Evolutionary conservation across 2,888 invertebrate genomes (phyloP).

Genomic region (Dasypolia templi): DNA sequence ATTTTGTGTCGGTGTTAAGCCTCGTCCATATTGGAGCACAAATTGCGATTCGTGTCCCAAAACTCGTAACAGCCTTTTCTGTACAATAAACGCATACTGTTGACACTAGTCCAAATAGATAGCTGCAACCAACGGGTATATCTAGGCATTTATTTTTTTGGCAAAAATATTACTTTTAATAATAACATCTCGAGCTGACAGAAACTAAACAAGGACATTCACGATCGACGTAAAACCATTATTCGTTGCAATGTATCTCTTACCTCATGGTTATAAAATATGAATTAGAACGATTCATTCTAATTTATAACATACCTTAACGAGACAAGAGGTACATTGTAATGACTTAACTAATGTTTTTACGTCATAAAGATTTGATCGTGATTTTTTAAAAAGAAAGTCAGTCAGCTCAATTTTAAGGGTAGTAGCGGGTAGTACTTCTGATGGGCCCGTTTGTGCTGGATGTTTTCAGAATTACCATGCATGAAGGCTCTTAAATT

Average conservation of each 20-base stretch:
- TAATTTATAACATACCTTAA: background rate
- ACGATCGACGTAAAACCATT: background rate
- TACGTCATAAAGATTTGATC: background rate
- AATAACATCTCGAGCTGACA: background rate
- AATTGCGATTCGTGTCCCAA: conserved; percentile 20
- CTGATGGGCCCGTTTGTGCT: background rate
- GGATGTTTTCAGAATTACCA: background rate
- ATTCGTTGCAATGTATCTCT: background rate
- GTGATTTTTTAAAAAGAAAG: background rate
- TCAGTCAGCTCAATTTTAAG: background rate
- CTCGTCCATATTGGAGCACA: conserved; percentile 26
- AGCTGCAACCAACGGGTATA: background rate
- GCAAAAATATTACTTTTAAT: background rate
- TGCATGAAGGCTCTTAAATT: background rate
- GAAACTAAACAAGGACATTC: background rate
- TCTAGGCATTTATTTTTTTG: background rate
- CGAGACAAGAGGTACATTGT: background rate
- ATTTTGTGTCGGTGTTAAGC: conserved; percentile 55
- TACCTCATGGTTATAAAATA: background rate
- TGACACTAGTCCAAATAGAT: conserved; percentile 5
- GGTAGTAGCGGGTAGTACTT: background rate
- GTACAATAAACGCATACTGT: background rate
- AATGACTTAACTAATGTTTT: background rate
- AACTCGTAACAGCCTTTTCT: conserved; percentile 26
- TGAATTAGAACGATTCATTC: background rate